Evolutionary conservation across 2,888 invertebrate genomes (phyloP).

Genomic region (Sphaerophoria rueppellii): DNA sequence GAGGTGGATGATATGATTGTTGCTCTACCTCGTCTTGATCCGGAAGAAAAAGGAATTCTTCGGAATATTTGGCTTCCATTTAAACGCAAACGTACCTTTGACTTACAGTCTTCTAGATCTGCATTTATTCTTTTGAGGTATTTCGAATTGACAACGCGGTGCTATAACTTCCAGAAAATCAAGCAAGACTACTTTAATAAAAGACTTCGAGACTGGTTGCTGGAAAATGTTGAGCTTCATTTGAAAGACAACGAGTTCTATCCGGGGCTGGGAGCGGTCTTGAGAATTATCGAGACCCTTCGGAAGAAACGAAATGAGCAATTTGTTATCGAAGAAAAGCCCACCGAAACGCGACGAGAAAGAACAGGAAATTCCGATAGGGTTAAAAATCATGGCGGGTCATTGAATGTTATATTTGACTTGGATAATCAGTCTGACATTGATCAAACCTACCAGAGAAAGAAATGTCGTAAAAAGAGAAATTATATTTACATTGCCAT

Average conservation of each 20-base stretch:
- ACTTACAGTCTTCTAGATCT: conserved; percentile 77
- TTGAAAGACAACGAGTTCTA: conserved; percentile 79
- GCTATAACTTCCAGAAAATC: conserved; percentile 78
- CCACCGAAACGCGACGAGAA: conserved; percentile 35
- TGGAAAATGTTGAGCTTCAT: conserved; percentile 78
- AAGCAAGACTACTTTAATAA: conserved; percentile 77
- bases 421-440: not conserved
- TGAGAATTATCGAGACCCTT: conserved; percentile 78
- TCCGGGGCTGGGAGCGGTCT: conserved; percentile 80
- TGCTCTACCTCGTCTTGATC: conserved; percentile 78
- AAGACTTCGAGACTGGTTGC: conserved; percentile 78
- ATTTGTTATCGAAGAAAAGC: not conserved
- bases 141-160: conserved; percentile 78
- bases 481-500: conserved; percentile 55
- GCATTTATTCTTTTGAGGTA: conserved; percentile 79
- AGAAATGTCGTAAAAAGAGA: not conserved
- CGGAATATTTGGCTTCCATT: conserved; percentile 80
- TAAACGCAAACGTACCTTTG: conserved; percentile 78
- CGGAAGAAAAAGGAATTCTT: conserved; percentile 76
- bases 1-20: conserved; percentile 78
- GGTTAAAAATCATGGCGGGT: not conserved
- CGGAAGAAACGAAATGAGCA: conserved; percentile 43
- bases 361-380: conserved; percentile 9
- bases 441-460: not conserved
- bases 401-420: conserved; percentile 10